Percentiles rank a stretch among this genome's conserved stretches.
Evolutionary conservation across 2,888 invertebrate species (phyloP).

Genomic region (Drosophila histrio): DNA sequence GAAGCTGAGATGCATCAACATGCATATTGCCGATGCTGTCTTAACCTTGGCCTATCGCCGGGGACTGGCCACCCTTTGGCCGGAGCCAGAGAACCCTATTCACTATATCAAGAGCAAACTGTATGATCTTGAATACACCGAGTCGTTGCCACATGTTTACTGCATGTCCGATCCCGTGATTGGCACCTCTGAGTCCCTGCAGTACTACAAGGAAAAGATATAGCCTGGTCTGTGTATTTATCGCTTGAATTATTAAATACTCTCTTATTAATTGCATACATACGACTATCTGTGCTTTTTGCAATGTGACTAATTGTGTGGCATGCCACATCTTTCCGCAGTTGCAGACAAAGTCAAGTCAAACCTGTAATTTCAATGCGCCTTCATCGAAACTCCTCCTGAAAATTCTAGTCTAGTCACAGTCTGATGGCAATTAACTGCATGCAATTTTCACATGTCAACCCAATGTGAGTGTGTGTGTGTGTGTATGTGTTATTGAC

Average conservation of each 20-base stretch:
- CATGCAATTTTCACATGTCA: slow-evolving; percentile 73
- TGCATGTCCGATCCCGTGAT: slow-evolving; percentile 29
- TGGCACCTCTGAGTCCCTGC: slow-evolving; percentile 46
- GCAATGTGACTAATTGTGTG: slow-evolving; percentile 6
- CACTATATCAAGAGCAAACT: slow-evolving; percentile 40
- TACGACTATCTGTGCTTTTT: neutral
- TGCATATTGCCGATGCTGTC: slow-evolving; percentile 52
- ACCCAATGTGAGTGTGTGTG: slow-evolving; percentile 29
- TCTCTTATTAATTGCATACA: slow-evolving; percentile 14
- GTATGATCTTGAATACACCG: slow-evolving; percentile 11
- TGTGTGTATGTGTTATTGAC: slow-evolving; percentile 41
- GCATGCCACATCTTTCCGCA: slow-evolving; percentile 6
- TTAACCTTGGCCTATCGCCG: slow-evolving; percentile 54
- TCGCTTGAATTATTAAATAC: slow-evolving; percentile 20
- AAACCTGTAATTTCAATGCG: slow-evolving; percentile 26
- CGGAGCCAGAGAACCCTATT: slow-evolving; percentile 52
- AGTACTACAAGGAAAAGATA: slow-evolving; percentile 32
- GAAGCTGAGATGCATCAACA: slow-evolving; percentile 50
- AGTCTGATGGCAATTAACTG: slow-evolving; percentile 68
- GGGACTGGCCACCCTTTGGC: slow-evolving; percentile 58
- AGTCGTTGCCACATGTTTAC: neutral
- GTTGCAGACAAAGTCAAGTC: slow-evolving; percentile 25
- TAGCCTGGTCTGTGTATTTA: slow-evolving; percentile 17
- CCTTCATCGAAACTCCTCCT: slow-evolving; percentile 17
- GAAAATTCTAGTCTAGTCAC: slow-evolving; percentile 39